These are phyloP conservation scores for Embidobia sp. DNA, from an alignment of 2,888 invertebrate genomes.

Conservation along the genomic window DNA sequence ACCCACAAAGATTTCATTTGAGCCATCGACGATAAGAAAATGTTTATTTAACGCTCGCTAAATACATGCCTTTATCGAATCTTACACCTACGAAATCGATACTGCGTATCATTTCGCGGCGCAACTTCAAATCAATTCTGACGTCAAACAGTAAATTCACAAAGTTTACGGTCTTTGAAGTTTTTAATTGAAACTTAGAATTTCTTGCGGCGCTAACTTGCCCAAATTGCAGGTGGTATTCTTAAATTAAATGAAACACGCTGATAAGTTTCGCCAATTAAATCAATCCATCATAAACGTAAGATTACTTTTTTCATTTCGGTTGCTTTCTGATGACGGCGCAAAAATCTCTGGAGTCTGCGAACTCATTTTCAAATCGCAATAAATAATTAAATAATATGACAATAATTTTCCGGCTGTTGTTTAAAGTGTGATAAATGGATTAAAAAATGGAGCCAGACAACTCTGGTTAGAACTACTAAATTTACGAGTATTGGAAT, in stretches of 20 bases:
- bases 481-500: too few species aligned
- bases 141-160: conserved; percentile 12
- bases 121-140: not conserved
- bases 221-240: not conserved
- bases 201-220: conserved; percentile 23
- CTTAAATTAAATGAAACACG: conserved; percentile 23
- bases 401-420: too few species aligned
- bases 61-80: not conserved
- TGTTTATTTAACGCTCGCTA: conserved; percentile 17
- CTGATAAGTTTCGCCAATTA: conserved; percentile 27
- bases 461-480: too few species aligned
- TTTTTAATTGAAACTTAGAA: conserved; percentile 27
- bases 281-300: conserved; percentile 20
- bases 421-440: too few species aligned
- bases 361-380: conserved; percentile 2
- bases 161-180: conserved; percentile 10
- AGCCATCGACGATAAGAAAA: conserved; percentile 36
- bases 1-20: conserved; percentile 36
- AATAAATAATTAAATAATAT: too few species aligned
- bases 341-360: too few species aligned
- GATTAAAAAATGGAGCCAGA: too few species aligned
- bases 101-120: conserved; percentile 11
- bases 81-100: not conserved
- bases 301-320: not conserved
- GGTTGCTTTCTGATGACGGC: not conserved